A percentile compares a stretch with the other conserved stretches of the same genome.
These are phyloP conservation scores for Synanthedon vespiformis DNA, from an alignment of 2,888 invertebrate genomes.

Conservation along the genomic window DNA sequence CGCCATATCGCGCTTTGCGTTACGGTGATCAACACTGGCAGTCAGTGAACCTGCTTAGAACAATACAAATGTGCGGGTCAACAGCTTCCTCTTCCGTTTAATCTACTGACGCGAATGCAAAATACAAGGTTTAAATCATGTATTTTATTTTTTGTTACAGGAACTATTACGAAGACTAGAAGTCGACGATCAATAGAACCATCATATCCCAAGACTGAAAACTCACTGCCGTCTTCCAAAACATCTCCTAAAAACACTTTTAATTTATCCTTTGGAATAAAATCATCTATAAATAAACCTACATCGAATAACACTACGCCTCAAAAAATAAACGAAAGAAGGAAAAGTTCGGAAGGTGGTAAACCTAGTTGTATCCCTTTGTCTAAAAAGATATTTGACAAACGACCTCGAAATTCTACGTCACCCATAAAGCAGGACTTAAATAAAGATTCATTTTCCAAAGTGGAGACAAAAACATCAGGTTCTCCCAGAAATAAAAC, in stretches of 20 bases:
- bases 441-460: constrained; percentile 31
- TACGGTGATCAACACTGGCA: constrained; percentile 31
- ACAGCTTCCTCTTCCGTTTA: constrained; percentile 41
- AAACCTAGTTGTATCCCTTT: constrained; percentile 60
- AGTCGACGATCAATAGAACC: constrained; percentile 49
- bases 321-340: constrained; percentile 41
- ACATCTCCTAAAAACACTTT: constrained; percentile 52
- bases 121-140: constrained; percentile 2
- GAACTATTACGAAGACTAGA: constrained; percentile 44
- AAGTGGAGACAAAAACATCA: constrained; percentile 39
- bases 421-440: constrained; percentile 53
- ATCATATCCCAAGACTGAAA: constrained; percentile 57
- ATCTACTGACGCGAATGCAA: not conserved
- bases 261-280: constrained; percentile 48
- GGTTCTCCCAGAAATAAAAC: constrained; percentile 36
- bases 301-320: constrained; percentile 23
- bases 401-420: constrained; percentile 32
- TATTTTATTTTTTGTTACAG: constrained; percentile 41
- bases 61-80: constrained; percentile 45
- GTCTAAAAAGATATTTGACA: constrained; percentile 48
- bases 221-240: constrained; percentile 61
- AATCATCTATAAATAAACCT: constrained; percentile 39
- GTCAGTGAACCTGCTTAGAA: constrained; percentile 53
- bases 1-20: constrained; percentile 38
- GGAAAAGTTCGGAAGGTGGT: constrained; percentile 41